A percentile compares a stretch with the other conserved stretches of the same genome.
phyloP scores from a whole-genome alignment of 2,797 vertebrate species.

The Clarias pachynema region DNA sequence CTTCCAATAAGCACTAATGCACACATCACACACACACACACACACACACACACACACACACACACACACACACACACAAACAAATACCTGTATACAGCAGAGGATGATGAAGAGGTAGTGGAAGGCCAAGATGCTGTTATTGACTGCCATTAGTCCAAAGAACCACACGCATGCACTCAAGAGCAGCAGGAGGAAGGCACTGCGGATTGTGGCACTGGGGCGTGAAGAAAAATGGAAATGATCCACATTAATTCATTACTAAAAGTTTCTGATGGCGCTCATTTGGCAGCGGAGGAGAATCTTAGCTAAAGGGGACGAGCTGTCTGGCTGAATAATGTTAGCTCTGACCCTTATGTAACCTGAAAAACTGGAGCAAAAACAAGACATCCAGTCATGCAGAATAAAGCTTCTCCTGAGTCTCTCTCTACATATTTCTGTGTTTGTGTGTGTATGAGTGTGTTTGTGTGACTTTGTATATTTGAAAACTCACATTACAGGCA shows the following conservation, averaged over 20 bases:
- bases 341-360: conserved; percentile 8
- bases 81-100: conserved; percentile 91
- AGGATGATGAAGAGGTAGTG: conserved; percentile 96
- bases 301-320: conserved; percentile 26
- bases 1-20: neutral
- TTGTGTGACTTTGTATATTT: conserved; percentile 7
- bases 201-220: conserved; percentile 87
- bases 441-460: conserved; percentile 16
- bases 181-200: conserved; percentile 91
- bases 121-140: conserved; percentile 97
- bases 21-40: neutral
- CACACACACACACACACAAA: neutral
- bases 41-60: conserved; percentile 21
- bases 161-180: conserved; percentile 94
- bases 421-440: neutral
- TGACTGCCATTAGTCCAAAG: conserved; percentile 96
- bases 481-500: conserved; percentile 89
- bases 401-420: neutral
- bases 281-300: conserved; percentile 23
- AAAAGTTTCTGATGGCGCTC: neutral
- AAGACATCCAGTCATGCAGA: conserved; percentile 19
- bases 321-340: conserved; percentile 30
- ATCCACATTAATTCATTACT: conserved; percentile 32
- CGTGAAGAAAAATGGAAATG: conserved; percentile 29
- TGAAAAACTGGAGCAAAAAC: conserved; percentile 34